Evolutionary conservation across 1,140 invertebrate species (phyloP), one percentile per base, ranked within the genome.

Genomic region (Lerema accius): DNA sequence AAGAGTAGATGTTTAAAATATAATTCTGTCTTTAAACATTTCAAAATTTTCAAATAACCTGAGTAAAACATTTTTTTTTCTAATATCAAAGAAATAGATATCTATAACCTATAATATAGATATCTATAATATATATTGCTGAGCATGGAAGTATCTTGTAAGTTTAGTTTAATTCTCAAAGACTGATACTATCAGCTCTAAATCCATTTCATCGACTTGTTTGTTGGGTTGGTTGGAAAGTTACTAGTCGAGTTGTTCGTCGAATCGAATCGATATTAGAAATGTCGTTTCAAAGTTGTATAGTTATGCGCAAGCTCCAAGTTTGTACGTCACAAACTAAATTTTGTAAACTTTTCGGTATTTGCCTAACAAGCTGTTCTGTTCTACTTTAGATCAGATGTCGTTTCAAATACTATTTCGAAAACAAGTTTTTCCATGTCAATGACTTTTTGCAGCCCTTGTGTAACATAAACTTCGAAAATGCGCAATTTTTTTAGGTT

Each of bases 201-300:
- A 37, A 37, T 37, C 1, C n/a, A 37, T 37, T 37, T 37, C 35
- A 37, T 37, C 10, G 35, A 11, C 35, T 37, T 11, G 23, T 49
- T 49, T 49, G 17, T 32, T 14, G 19, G 17, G 23, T 49, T 49
- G 28, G 17, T 32, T 14, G 19, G 17, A 19, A 46, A 46, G 17
- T 37, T 11, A 11, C 10, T 11, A 2, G 10, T n/a, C 35, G 10
- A 37, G 35, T 37, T 37, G n/a, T 37, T 37, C 11, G 35, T 37
- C 10, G 35, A 37, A 37, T 37, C 10, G 43, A 46, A 28, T 48
- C 19, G 45, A 28, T 48, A 28, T 48, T 45, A 28, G 45, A 48
- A 48, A 28, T 28, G 26, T 5, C 23, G 19, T 17, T 1, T 1
- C 23, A 0, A 28, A 48, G 45, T 28, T 28, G n/a, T 16, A 23